Evolutionary conservation across 1,140 invertebrate genomes (phyloP).

Genomic region (Ephestia elutella): DNA sequence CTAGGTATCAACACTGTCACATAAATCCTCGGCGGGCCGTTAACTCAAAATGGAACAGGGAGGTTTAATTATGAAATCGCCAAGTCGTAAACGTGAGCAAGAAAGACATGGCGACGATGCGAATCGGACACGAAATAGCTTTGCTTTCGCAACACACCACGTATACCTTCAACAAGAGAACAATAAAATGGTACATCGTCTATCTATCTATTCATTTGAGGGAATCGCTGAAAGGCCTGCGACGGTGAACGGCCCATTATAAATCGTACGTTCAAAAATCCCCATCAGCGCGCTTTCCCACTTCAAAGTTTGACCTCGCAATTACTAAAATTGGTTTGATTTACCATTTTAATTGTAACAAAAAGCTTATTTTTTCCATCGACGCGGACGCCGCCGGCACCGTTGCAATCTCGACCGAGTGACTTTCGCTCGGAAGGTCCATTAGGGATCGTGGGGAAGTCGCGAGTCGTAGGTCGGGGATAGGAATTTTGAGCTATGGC

Average conservation of each 20-base stretch:
- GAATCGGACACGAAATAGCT: constrained; percentile 1
- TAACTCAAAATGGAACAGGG: constrained; percentile 2
- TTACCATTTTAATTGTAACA: constrained; percentile 74
- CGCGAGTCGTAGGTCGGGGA: constrained; percentile 29
- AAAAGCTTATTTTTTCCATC: constrained; percentile 71
- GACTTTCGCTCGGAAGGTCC: constrained; percentile 65
- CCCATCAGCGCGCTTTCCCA: constrained; percentile 45
- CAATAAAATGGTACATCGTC: background rate
- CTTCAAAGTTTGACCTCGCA: constrained; percentile 72
- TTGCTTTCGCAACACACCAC: background rate
- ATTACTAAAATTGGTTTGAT: constrained; percentile 74
- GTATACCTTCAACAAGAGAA: background rate
- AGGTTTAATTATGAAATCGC: constrained; percentile 2
- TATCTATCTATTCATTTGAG: background rate
- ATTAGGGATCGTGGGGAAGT: constrained; percentile 50
- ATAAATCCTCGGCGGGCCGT: background rate
- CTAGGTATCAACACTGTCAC: background rate
- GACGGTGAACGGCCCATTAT: constrained; percentile 38
- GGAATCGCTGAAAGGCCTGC: background rate
- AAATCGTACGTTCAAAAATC: constrained; percentile 60
- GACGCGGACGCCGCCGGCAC: constrained; percentile 41
- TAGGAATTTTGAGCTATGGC: constrained; percentile 67
- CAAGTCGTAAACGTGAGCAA: constrained; percentile 4
- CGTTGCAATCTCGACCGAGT: constrained; percentile 71
- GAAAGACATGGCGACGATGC: background rate